These are phyloP conservation scores for Monopterus albus DNA, from an alignment of 2,113 vertebrate genomes.

Conservation along the genomic window DNA sequence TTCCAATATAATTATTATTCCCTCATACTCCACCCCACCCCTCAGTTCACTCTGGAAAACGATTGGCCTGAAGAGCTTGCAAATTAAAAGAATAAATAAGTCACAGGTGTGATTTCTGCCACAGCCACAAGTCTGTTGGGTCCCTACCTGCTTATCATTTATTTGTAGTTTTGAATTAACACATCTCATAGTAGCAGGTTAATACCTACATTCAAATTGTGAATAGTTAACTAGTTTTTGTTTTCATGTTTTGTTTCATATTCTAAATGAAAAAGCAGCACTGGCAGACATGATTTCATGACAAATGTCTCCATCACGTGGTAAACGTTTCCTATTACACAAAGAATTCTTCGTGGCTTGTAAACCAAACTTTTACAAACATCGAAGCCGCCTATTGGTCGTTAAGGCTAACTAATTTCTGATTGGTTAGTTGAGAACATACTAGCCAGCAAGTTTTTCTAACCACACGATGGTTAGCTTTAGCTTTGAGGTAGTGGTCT, in stretches of 20 bases:
- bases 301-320: conserved; percentile 52
- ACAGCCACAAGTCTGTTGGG: no score
- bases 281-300: not conserved
- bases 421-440: conserved; percentile 35
- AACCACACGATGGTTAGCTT: not conserved
- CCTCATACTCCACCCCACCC: not conserved
- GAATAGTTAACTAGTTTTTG: no score
- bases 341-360: not conserved
- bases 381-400: conserved; percentile 45
- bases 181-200: no score
- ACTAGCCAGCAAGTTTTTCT: not conserved
- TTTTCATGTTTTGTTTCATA: no score
- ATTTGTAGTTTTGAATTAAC: no score
- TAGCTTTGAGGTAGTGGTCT: conserved; percentile 3
- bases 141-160: no score
- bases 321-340: not conserved
- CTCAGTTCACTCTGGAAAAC: no score
- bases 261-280: not conserved
- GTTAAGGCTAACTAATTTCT: not conserved
- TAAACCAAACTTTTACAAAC: conserved; percentile 52
- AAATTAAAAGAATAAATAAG: no score
- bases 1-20: not conserved
- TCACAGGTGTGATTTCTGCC: no score
- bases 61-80: not conserved
- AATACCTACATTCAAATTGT: no score